Percentiles rank a stretch among this genome's conserved stretches.
phyloP scores from a whole-genome alignment of 2,888 invertebrate species.

The Mythimna ferrago region DNA sequence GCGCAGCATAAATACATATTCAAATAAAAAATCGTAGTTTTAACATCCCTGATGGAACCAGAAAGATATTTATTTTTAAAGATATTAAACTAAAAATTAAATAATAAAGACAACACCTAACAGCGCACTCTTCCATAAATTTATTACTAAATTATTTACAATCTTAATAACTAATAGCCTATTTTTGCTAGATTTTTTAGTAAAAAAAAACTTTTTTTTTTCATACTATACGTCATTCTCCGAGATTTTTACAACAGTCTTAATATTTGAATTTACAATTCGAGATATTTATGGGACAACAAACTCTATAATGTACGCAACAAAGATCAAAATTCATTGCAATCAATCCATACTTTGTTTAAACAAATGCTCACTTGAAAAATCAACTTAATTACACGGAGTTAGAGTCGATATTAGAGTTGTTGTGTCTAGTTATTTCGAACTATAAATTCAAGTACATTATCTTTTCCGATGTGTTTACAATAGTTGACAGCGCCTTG shows the following conservation, averaged over 20 bases:
- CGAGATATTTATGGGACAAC: background rate
- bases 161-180: slow-evolving; percentile 65
- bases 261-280: background rate
- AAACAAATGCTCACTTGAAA: no score
- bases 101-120: slow-evolving; percentile 33
- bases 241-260: slow-evolving; percentile 18
- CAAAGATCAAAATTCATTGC: background rate
- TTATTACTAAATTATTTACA: slow-evolving; percentile 64
- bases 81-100: slow-evolving; percentile 44
- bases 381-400: no score
- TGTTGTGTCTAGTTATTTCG: no score
- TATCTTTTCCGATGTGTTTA: no score
- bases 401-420: no score
- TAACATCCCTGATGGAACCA: no score
- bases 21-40: no score
- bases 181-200: slow-evolving; percentile 45
- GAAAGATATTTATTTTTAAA: no score
- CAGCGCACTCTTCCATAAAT: slow-evolving; percentile 40
- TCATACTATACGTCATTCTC: slow-evolving; percentile 8
- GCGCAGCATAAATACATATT: no score
- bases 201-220: slow-evolving; percentile 14
- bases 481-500: no score
- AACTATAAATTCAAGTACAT: no score
- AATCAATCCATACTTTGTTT: no score
- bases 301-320: background rate